A percentile compares a stretch with the other conserved stretches of the same genome.
Conservation (phyloP, 2,797 vertebrate species). For the Leptoclinus maculatus region DNA sequence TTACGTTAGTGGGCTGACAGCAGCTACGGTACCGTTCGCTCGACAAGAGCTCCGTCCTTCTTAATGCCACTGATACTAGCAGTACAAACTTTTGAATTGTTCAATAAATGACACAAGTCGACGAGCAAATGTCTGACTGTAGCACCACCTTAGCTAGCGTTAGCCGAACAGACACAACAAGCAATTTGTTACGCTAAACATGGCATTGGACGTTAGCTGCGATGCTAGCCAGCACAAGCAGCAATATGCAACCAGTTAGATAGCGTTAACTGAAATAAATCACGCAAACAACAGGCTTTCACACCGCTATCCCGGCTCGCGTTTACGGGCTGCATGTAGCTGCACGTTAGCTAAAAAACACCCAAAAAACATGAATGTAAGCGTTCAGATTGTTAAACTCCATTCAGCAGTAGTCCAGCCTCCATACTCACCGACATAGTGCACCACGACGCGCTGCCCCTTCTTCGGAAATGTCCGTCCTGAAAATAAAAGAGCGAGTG, state of each 20-base stretch:
- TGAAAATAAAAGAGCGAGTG: constrained; percentile 57
- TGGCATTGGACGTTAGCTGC: constrained; percentile 13
- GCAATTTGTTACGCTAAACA: background rate
- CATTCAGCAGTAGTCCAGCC: background rate
- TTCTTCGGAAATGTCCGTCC: constrained; percentile 92
- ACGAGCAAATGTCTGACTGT: rapidly evolving
- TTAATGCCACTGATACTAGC: rapidly evolving
- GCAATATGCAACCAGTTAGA: background rate
- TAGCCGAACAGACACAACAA: background rate
- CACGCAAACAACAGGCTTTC: background rate
- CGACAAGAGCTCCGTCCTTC: rapidly evolving
- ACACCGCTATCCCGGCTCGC: rapidly evolving
- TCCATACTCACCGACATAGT: constrained; percentile 91
- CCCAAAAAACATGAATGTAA: background rate
- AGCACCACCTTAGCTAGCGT: background rate
- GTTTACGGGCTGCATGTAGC: rapidly evolving
- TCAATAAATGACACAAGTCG: rapidly evolving
- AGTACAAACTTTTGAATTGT: background rate
- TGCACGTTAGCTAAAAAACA: background rate
- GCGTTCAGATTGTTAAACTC: background rate
- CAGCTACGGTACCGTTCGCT: constrained; percentile 11
- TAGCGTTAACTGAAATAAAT: background rate
- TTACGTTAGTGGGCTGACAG: background rate
- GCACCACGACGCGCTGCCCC: constrained; percentile 93
- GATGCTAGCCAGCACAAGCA: constrained; percentile 30